Evolutionary conservation across 2,113 vertebrate genomes (phyloP).

Genomic region (Cnemophilus loriae): DNA sequence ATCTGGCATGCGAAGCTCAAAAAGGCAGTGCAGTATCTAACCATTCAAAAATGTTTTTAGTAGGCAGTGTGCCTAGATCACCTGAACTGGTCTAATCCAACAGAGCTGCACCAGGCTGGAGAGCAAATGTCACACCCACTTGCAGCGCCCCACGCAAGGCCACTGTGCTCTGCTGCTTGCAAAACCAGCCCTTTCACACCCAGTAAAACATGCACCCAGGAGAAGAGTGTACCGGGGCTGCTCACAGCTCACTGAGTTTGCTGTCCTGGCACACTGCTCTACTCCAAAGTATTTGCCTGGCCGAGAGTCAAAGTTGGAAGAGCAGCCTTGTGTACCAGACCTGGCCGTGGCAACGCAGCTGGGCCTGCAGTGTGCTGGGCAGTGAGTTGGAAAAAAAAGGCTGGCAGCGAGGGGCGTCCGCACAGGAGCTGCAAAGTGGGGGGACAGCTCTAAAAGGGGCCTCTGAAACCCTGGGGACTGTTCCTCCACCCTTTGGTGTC

Average conservation of each 20-base stretch:
- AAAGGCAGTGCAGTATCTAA: background rate
- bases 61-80: background rate
- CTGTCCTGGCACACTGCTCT: background rate
- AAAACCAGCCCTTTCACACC: background rate
- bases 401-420: background rate
- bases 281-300: background rate
- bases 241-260: background rate
- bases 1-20: background rate
- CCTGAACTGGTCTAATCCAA: background rate
- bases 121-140: background rate
- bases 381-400: rapidly evolving
- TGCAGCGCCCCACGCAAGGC: background rate
- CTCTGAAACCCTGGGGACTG: background rate
- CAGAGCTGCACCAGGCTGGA: background rate
- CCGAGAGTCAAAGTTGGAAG: background rate
- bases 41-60: background rate
- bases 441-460: background rate
- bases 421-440: background rate
- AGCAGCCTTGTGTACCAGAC: rapidly evolving
- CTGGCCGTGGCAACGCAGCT: rapidly evolving
- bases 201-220: background rate
- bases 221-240: background rate
- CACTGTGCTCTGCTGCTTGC: background rate
- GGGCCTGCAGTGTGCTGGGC: background rate
- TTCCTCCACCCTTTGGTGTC: background rate